Evolutionary conservation across 2,113 vertebrate genomes (phyloP).

Genomic region (Brachypteracias leptosomus): DNA sequence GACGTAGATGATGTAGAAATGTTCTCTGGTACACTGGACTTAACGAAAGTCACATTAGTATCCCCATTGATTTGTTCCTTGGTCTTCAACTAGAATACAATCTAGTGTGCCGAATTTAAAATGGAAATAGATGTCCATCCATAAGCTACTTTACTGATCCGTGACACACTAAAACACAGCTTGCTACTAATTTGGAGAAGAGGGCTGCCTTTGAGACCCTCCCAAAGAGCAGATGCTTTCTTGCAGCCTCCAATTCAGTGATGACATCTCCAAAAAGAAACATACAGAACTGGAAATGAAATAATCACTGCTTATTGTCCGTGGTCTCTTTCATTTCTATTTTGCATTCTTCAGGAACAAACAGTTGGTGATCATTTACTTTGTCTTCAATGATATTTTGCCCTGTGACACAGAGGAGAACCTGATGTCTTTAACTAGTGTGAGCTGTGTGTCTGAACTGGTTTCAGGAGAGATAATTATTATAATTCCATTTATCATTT

Average conservation of each 20-base stretch:
- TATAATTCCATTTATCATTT: neutral
- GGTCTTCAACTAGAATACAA: neutral
- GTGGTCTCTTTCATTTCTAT: neutral
- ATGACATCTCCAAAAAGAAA: neutral
- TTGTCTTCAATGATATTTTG: neutral
- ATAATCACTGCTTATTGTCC: neutral
- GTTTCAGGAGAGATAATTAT: conserved; percentile 33
- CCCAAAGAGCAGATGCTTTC: neutral
- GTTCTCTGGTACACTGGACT: neutral
- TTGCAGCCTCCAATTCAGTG: neutral
- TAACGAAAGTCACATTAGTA: neutral
- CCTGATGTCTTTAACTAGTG: neutral
- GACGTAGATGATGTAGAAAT: neutral
- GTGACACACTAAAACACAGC: neutral
- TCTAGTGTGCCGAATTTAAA: neutral
- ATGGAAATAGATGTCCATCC: neutral
- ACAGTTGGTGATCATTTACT: neutral
- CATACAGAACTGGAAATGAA: neutral
- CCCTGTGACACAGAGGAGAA: neutral
- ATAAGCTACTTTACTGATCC: neutral
- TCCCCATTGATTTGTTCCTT: neutral
- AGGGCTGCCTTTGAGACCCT: neutral
- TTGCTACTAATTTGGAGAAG: neutral
- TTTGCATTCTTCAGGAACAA: neutral
- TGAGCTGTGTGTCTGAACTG: neutral